A percentile compares a stretch with the other conserved stretches of the same genome.
Evolutionary conservation across 2,797 vertebrate genomes (phyloP).

Genomic region (Notolabrus celidotus): DNA sequence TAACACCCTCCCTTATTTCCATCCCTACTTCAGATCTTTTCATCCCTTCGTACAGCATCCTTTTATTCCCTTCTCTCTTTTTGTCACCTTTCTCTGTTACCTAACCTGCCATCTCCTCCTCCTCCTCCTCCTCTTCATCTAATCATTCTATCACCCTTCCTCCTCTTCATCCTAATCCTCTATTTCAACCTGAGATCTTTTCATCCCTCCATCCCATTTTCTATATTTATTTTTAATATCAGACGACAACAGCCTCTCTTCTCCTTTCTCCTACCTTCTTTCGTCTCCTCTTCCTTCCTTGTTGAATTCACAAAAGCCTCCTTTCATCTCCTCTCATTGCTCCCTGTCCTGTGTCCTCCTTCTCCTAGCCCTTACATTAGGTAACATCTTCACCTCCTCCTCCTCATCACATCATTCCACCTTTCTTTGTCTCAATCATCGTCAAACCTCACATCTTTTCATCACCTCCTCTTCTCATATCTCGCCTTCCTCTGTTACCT

Average conservation of each 20-base stretch:
- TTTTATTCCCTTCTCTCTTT: not conserved
- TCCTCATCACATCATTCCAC: not conserved
- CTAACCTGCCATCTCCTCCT: not conserved
- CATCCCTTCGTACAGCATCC: not conserved
- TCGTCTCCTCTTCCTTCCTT: not conserved
- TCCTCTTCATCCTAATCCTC: slow-evolving; percentile 32
- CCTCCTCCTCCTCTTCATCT: not conserved
- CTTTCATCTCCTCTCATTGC: not conserved
- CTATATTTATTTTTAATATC: not conserved
- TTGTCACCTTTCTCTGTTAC: not conserved
- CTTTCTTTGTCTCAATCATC: too few species aligned
- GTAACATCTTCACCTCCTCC: not conserved
- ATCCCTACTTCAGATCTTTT: not conserved
- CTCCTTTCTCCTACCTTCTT: not conserved
- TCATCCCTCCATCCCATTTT: slow-evolving; percentile 2
- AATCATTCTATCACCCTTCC: not conserved
- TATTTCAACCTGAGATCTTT: slow-evolving; percentile 20
- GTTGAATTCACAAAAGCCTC: not conserved
- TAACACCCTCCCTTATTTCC: slow-evolving; percentile 17
- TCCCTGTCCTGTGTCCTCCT: not conserved
- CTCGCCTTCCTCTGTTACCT: not conserved
- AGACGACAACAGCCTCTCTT: not conserved
- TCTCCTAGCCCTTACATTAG: not conserved
- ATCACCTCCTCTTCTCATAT: slow-evolving; percentile 16
- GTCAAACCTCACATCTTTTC: too few species aligned